A percentile compares a stretch with the other conserved stretches of the same genome.
Evolutionary conservation across 2,797 vertebrate genomes (phyloP).

Genomic region (Paramormyrops hopkinsi): DNA sequence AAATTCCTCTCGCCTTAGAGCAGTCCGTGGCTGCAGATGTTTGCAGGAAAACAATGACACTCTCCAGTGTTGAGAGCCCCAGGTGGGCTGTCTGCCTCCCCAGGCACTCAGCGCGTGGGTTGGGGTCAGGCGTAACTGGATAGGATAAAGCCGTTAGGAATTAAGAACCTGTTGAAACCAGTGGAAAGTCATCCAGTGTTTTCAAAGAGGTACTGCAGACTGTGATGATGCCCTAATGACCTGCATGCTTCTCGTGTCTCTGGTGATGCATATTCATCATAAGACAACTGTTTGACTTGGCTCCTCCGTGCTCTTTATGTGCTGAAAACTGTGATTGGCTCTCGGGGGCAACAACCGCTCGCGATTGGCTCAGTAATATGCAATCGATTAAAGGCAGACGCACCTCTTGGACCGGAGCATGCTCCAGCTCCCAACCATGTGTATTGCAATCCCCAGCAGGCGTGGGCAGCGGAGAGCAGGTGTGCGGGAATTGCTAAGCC

Average conservation of each 20-base stretch:
- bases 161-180: not conserved
- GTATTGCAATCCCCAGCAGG: constrained; percentile 27
- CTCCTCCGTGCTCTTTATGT: not conserved
- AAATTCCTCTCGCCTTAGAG: not conserved
- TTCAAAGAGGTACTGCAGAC: not conserved
- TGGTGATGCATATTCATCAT: not conserved
- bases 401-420: constrained; percentile 27
- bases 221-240: not conserved
- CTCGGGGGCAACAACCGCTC: not conserved
- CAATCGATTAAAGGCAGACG: constrained; percentile 20
- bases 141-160: not conserved
- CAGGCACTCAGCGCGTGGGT: not conserved
- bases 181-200: not conserved
- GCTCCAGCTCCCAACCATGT: not conserved
- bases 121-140: not conserved
- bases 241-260: not conserved
- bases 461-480: constrained; percentile 36
- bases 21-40: not conserved
- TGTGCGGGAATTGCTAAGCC: constrained; percentile 36
- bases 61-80: not conserved
- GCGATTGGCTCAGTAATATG: constrained; percentile 19
- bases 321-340: not conserved
- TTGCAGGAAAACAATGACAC: not conserved
- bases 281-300: not conserved
- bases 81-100: not conserved